These are phyloP conservation scores for Pseudopipra pipra DNA, from an alignment of 2,113 vertebrate species.

Conservation along the genomic window DNA sequence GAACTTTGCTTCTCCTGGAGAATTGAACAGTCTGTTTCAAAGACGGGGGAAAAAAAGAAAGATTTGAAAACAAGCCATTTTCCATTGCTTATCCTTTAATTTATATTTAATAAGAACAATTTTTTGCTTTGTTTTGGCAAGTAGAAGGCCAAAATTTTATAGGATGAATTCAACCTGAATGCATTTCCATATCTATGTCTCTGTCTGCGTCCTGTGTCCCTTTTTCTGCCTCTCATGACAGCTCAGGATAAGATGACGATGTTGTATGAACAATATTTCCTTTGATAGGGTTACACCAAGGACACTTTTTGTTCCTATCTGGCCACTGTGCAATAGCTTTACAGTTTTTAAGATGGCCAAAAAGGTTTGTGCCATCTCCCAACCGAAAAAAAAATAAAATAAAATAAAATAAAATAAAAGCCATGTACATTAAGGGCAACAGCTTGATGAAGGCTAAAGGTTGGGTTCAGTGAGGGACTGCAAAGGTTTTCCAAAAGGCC, in stretches of 20 bases:
- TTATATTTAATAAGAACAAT: neutral
- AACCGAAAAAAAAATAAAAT: neutral
- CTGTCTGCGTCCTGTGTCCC: neutral
- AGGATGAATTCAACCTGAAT: neutral
- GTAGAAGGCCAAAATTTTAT: neutral
- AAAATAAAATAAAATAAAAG: neutral
- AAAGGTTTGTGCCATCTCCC: neutral
- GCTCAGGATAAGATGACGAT: neutral
- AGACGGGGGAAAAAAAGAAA: neutral
- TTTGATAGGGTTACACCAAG: neutral
- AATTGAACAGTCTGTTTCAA: conserved; percentile 36
- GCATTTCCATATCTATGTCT: neutral
- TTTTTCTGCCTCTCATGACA: neutral
- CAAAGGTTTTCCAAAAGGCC: conserved; percentile 66
- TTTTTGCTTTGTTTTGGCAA: conserved; percentile 29
- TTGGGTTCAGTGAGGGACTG: conserved; percentile 56
- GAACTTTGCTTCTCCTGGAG: conserved; percentile 57
- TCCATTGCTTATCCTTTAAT: conserved; percentile 45
- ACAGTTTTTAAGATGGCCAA: neutral
- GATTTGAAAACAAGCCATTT: conserved; percentile 49
- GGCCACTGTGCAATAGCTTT: neutral
- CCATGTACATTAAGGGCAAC: neutral
- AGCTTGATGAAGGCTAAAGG: conserved; percentile 78
- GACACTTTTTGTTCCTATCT: neutral
- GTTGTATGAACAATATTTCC: neutral